Evolutionary conservation across 2,888 invertebrate genomes (phyloP), one percentile per base, ranked within the genome.

Genomic region (Caenorhabditis angaria): DNA sequence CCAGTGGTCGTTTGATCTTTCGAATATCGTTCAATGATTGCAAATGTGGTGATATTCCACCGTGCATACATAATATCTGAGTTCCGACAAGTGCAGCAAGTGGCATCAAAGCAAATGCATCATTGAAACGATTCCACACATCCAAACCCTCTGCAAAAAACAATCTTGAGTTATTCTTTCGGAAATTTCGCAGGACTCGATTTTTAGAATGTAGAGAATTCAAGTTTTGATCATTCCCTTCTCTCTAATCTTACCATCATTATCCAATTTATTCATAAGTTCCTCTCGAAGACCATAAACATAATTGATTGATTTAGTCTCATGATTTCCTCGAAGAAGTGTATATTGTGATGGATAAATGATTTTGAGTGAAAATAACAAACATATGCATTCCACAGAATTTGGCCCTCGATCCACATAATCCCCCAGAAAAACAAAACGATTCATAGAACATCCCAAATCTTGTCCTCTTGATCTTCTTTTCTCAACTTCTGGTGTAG

Each of bases 311-410:
- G 64, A 51, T 22, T 64, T 55, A 0, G 68, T 74, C 53, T 77
- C 77, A 47, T 77, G 77, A 64, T 77, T 77, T 24, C 77, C 77
- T 50, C 77, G 73, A 1, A 77, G 64, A n/a, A 77, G 32, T 2
- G 63, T 29, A 35, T 69, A 77, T 20, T 57, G 55, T 0, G 6
- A 20, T 0, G 72, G 72, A 35, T 65, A 72, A n/a, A 58, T 24
- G 20, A 47, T 47, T n/a, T 59, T 76, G n/a, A 76, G 22, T 8
- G 71, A 61, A 24, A 76, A 71, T 20, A 76, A 53, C n/a, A 71
- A 51, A 27, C 58, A 69, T 20, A 76, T 71, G 20, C 76, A 76
- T 22, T 76, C 72, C 18, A 72, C 20, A 6, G 76, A 76, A 29
- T 65, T 63, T 2, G 48, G 48, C 4, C 76, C 76, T 18, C 76